Conservation (phyloP, 2,797 vertebrate genomes). For the Coccyzus lansbergi region DNA sequence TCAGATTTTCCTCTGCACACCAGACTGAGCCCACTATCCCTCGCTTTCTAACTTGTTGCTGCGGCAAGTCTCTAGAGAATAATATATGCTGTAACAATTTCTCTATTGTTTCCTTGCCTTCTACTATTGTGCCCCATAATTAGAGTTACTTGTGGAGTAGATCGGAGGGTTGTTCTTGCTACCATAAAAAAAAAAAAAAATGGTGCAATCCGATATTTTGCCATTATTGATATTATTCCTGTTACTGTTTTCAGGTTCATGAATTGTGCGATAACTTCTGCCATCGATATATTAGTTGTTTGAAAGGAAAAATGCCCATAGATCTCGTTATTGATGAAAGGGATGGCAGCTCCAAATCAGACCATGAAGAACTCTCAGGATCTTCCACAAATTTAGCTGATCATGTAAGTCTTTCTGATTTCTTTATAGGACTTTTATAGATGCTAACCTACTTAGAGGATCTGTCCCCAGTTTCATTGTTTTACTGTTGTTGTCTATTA, state of each 20-base stretch:
- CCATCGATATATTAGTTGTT: constrained; percentile 99
- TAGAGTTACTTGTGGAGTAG: constrained; percentile 86
- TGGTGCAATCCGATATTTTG: constrained; percentile 56
- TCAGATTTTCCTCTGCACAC: constrained; percentile 76
- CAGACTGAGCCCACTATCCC: constrained; percentile 67
- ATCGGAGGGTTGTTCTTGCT: constrained; percentile 77
- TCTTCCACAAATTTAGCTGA: constrained; percentile 98
- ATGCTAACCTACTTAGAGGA: constrained; percentile 11
- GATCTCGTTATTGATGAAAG: constrained; percentile 99
- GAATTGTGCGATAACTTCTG: constrained; percentile 99
- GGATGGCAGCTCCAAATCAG: constrained; percentile 98
- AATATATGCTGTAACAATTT: constrained; percentile 91
- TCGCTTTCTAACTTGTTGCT: constrained; percentile 91
- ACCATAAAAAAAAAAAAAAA: constrained; percentile 24
- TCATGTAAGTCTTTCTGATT: constrained; percentile 89
- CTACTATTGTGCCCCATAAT: constrained; percentile 86
- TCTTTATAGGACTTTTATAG: background rate
- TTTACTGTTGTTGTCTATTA: background rate
- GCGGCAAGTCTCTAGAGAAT: constrained; percentile 87
- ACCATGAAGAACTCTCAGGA: constrained; percentile 98
- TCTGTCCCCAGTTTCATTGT: background rate
- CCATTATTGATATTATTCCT: background rate
- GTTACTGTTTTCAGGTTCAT: constrained; percentile 86
- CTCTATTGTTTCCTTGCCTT: constrained; percentile 93
- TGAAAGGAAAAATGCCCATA: constrained; percentile 99